A percentile compares a stretch with the other conserved stretches of the same genome.
These are phyloP conservation scores for Acropora tenuis DNA, from an alignment of 64 coral and sea anemone species.

Conservation along the genomic window DNA sequence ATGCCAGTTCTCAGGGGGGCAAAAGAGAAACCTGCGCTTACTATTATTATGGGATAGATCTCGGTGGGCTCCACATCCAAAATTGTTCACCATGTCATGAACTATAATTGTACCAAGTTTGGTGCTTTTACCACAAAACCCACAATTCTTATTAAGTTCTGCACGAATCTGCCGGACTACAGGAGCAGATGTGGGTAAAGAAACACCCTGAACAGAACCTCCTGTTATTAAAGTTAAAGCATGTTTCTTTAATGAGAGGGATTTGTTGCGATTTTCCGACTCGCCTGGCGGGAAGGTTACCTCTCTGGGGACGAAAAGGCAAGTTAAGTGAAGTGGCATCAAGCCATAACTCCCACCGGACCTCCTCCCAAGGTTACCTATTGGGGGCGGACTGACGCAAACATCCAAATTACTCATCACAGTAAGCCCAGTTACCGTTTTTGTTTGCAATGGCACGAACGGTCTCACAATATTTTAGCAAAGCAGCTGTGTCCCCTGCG, in stretches of 20 bases:
- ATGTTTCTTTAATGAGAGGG: background rate
- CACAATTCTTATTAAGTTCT: no score
- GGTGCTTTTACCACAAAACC: no score
- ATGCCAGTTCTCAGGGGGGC: no score
- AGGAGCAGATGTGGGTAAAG: conserved; percentile 26
- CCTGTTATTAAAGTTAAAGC: conserved; percentile 5
- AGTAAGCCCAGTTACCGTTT: conserved; percentile 27
- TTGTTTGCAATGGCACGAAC: conserved; percentile 27
- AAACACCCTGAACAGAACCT: conserved; percentile 6
- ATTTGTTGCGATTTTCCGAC: background rate
- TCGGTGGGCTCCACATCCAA: no score
- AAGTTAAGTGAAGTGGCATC: conserved; percentile 7
- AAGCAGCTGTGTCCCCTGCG: background rate
- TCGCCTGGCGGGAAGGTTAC: background rate
- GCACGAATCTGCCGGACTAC: no score
- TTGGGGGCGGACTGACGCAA: conserved; percentile 43
- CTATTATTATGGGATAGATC: no score
- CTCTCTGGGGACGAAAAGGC: background rate
- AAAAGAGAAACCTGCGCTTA: no score
- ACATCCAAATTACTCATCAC: conserved; percentile 42
- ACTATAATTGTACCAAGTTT: no score
- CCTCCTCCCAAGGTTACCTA: conserved; percentile 26
- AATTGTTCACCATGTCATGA: no score
- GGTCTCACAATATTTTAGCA: conserved; percentile 50
- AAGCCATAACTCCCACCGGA: conserved; percentile 47